Conservation (phyloP, 2,113 vertebrate genomes). For the Platysteira castanea region DNA sequence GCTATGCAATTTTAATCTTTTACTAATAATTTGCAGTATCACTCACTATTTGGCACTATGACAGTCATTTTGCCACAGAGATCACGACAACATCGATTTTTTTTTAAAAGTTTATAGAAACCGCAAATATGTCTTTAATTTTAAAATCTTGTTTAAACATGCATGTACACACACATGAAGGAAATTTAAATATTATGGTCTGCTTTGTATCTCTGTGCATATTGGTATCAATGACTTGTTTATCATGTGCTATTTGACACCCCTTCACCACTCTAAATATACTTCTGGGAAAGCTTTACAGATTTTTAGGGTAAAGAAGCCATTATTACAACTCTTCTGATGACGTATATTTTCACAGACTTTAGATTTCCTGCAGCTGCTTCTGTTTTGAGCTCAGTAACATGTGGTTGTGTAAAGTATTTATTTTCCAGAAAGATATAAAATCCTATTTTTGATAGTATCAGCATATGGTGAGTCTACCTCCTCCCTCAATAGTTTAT, state of each 20-base stretch:
- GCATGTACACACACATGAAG: background rate
- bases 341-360: background rate
- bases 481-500: constrained; percentile 18
- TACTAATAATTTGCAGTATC: background rate
- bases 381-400: constrained; percentile 24
- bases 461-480: constrained; percentile 35
- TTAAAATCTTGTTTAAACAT: background rate
- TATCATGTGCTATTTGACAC: background rate
- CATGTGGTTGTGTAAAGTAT: constrained; percentile 33
- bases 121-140: background rate
- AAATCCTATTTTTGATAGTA: constrained; percentile 9
- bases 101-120: background rate
- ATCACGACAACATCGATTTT: background rate
- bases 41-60: background rate
- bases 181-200: background rate
- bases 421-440: constrained; percentile 41
- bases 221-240: background rate
- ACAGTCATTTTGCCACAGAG: background rate
- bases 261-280: background rate
- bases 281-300: background rate
- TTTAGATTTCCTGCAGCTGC: constrained; percentile 8
- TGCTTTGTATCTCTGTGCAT: background rate
- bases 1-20: background rate
- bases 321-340: background rate
- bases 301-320: background rate